These are phyloP conservation scores for Leptura quadrifasciata DNA, from an alignment of 2,888 invertebrate species.

Conservation along the genomic window DNA sequence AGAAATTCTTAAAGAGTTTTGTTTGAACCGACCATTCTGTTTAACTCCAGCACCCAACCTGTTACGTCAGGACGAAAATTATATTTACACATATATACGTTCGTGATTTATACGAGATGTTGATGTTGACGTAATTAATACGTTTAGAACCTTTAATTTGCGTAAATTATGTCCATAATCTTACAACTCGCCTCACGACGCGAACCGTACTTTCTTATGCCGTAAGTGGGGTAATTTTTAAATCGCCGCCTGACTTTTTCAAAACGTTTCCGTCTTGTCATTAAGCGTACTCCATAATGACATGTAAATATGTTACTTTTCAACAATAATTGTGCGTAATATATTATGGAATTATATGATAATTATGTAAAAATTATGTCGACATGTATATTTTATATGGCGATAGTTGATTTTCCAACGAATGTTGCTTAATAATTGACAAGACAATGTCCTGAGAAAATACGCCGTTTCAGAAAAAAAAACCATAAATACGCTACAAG, in stretches of 20 bases:
- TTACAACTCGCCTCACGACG: neutral
- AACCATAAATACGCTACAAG: neutral
- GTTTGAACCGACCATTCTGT: too few species aligned
- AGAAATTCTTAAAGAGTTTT: too few species aligned
- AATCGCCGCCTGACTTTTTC: slow-evolving; percentile 37
- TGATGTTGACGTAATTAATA: neutral
- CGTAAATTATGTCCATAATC: neutral
- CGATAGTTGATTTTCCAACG: slow-evolving; percentile 3
- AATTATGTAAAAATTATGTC: slow-evolving; percentile 7
- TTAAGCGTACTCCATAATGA: slow-evolving; percentile 17
- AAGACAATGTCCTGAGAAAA: slow-evolving; percentile 25
- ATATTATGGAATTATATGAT: neutral
- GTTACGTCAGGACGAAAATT: too few species aligned
- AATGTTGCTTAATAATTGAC: neutral
- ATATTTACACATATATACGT: too few species aligned
- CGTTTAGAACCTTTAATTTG: neutral
- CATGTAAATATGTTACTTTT: slow-evolving; percentile 4
- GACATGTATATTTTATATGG: neutral
- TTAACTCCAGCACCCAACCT: too few species aligned
- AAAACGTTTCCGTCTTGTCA: slow-evolving; percentile 45
- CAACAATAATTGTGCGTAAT: slow-evolving; percentile 1
- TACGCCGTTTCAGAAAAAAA: neutral
- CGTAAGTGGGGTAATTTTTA: slow-evolving; percentile 33
- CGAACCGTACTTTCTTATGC: neutral
- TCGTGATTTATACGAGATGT: too few species aligned